phyloP scores from a whole-genome alignment of 2,888 invertebrate species.

The Drosophila fungiperda region DNA sequence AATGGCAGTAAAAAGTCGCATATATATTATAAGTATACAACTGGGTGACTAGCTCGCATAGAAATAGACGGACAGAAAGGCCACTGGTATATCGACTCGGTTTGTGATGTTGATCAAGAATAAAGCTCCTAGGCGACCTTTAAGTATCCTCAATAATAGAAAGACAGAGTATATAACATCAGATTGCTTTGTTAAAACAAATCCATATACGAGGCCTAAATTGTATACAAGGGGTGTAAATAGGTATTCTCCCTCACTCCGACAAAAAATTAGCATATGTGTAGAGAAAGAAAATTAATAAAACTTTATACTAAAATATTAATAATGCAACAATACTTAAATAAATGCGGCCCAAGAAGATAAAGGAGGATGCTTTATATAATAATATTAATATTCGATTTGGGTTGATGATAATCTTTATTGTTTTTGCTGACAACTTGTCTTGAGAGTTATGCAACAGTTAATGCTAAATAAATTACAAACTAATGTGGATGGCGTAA shows the following conservation, averaged over 20 bases:
- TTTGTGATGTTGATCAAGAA: background rate
- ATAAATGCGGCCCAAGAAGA: background rate
- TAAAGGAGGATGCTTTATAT: background rate
- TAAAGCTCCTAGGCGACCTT: background rate
- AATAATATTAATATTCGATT: background rate
- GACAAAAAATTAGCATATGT: background rate
- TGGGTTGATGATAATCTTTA: background rate
- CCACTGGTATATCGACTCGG: background rate
- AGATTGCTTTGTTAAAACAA: too few species aligned
- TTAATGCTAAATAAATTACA: slow-evolving; percentile 72
- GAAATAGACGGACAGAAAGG: background rate
- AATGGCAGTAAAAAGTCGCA: background rate
- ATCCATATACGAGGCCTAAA: too few species aligned
- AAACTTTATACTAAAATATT: background rate
- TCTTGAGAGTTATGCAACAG: slow-evolving; percentile 55
- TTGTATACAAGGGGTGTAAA: background rate
- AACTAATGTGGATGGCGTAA: slow-evolving; percentile 52
- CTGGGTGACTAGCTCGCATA: background rate
- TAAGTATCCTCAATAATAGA: background rate
- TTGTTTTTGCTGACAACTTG: slow-evolving; percentile 7
- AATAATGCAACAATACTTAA: background rate
- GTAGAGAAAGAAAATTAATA: background rate
- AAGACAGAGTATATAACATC: background rate
- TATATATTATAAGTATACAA: background rate
- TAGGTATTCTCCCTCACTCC: background rate